Conservation (phyloP, 2,113 vertebrate species). For the Malurus elegans region DNA sequence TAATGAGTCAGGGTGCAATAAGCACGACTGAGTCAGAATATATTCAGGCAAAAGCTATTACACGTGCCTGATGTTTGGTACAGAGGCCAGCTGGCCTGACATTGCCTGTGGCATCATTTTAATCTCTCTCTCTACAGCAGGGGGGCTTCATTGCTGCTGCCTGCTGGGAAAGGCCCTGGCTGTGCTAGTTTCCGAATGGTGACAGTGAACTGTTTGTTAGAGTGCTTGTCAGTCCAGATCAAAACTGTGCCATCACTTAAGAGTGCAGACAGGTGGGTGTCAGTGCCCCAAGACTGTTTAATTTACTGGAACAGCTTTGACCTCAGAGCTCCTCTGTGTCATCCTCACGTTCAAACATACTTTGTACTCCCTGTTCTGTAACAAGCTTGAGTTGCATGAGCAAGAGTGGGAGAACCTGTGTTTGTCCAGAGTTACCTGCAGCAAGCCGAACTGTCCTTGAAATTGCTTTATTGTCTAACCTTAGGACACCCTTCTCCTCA, state of each 20-base stretch:
- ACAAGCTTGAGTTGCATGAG: background rate
- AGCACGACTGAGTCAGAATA: background rate
- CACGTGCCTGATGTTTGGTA: background rate
- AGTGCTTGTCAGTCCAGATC: background rate
- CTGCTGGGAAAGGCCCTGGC: background rate
- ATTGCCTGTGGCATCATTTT: background rate
- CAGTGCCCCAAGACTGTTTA: background rate
- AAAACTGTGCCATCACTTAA: background rate
- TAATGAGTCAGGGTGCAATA: background rate
- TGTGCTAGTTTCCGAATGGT: background rate
- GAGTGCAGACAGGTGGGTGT: background rate
- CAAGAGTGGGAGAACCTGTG: background rate
- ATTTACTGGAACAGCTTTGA: background rate
- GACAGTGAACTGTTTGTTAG: background rate
- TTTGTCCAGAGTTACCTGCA: background rate
- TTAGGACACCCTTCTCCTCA: background rate
- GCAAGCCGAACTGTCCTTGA: background rate
- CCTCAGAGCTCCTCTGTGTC: background rate
- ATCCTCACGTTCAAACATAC: background rate
- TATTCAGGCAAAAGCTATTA: background rate
- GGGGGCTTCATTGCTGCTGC: background rate
- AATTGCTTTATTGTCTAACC: background rate
- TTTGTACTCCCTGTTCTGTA: background rate
- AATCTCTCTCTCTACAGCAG: background rate
- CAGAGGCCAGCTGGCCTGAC: conserved; percentile 18